Conservation (phyloP, 2,797 vertebrate species). For the Acomys russatus region DNA sequence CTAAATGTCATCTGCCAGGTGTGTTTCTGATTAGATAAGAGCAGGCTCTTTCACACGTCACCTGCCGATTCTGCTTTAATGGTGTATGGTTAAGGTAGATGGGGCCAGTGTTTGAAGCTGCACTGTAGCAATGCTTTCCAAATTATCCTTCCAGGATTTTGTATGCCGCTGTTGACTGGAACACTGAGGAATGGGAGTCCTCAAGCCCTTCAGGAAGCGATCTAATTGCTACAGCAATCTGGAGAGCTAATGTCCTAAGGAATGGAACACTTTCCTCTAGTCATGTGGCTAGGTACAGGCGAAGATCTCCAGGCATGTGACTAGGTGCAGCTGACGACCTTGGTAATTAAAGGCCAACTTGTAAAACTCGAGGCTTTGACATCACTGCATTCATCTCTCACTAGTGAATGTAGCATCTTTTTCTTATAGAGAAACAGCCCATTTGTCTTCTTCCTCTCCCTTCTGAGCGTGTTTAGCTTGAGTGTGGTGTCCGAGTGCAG, state of each 20-base stretch:
- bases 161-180: not conserved
- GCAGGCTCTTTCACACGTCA: not conserved
- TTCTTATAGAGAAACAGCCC: not conserved
- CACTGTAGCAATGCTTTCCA: not conserved
- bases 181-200: not conserved
- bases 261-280: not conserved
- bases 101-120: not conserved
- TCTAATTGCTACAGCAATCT: not conserved
- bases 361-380: not conserved
- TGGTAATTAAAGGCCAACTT: not conserved
- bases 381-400: slow-evolving; percentile 28
- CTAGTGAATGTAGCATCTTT: not conserved
- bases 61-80: not conserved
- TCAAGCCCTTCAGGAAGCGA: not conserved
- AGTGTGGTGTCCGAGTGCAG: not conserved
- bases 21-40: not conserved
- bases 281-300: not conserved
- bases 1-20: not conserved
- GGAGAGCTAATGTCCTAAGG: not conserved
- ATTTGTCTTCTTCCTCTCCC: not conserved
- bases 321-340: not conserved
- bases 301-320: not conserved
- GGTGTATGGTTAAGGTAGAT: not conserved
- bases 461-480: not conserved
- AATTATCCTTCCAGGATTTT: not conserved